These are phyloP conservation scores for Sylvia borin DNA, from an alignment of 2,797 vertebrate species.

Conservation along the genomic window DNA sequence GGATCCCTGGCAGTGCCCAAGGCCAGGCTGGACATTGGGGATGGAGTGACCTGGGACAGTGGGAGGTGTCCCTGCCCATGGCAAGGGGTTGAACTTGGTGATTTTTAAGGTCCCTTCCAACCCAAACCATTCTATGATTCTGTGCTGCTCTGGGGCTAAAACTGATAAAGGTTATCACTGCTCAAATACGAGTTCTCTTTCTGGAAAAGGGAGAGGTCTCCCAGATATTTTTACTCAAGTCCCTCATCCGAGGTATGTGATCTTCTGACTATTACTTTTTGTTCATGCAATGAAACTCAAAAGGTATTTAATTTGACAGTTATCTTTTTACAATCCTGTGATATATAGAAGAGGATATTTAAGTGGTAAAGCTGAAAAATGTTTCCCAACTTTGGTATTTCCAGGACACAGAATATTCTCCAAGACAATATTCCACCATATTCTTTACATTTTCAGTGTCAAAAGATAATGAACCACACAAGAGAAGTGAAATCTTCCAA, in stretches of 20 bases:
- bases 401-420: not conserved
- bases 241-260: not conserved
- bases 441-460: not conserved
- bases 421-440: not conserved
- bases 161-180: not conserved
- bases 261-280: not conserved
- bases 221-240: not conserved
- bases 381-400: not conserved
- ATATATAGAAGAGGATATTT: not conserved
- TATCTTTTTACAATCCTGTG: not conserved
- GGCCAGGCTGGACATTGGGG: not conserved
- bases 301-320: not conserved
- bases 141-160: not conserved
- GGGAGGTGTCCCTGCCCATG: fast-evolving
- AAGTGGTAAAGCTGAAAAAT: not conserved
- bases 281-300: not conserved
- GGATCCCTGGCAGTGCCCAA: not conserved
- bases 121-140: not conserved
- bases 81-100: fast-evolving
- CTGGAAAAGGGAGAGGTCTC: not conserved
- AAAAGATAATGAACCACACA: not conserved
- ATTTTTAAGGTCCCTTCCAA: not conserved
- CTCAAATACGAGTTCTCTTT: not conserved
- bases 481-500: not conserved
- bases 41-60: fast-evolving